These are phyloP conservation scores for Laticauda laticaudata DNA, from an alignment of 2,113 vertebrate species.

Conservation along the genomic window DNA sequence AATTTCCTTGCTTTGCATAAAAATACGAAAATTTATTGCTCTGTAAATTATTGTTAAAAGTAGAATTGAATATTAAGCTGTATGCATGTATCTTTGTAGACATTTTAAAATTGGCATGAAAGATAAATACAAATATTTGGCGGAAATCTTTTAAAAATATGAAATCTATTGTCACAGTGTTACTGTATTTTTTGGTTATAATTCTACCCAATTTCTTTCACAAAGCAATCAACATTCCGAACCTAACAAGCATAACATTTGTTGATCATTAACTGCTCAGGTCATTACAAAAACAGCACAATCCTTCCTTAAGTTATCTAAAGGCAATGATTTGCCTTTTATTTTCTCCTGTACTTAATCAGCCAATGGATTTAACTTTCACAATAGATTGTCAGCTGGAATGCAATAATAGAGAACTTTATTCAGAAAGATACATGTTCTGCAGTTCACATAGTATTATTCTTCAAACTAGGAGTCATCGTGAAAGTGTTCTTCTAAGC, in stretches of 20 bases:
- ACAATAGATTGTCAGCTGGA: neutral
- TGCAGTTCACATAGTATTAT: constrained; percentile 49
- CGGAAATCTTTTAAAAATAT: neutral
- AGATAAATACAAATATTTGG: neutral
- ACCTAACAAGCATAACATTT: constrained; percentile 54
- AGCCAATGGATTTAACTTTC: neutral
- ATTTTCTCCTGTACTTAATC: neutral
- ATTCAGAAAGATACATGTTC: too few relatives aligned
- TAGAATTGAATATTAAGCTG: neutral
- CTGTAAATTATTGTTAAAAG: neutral
- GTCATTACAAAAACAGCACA: constrained; percentile 14
- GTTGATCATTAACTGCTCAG: constrained; percentile 67
- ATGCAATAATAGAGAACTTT: neutral
- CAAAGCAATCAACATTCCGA: constrained; percentile 67
- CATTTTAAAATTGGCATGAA: neutral
- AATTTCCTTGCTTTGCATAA: neutral
- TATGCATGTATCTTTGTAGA: neutral
- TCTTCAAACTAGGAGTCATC: constrained; percentile 66
- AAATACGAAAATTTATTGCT: neutral
- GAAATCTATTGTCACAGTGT: constrained; percentile 32
- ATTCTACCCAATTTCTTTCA: constrained; percentile 1
- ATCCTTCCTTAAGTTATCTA: constrained; percentile 1
- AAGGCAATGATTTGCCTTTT: neutral
- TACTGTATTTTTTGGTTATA: constrained; percentile 39
- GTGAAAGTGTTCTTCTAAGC: constrained; percentile 48